phyloP scores from a whole-genome alignment of 1,140 invertebrate genomes.

The Lasioglossum albipes region DNA sequence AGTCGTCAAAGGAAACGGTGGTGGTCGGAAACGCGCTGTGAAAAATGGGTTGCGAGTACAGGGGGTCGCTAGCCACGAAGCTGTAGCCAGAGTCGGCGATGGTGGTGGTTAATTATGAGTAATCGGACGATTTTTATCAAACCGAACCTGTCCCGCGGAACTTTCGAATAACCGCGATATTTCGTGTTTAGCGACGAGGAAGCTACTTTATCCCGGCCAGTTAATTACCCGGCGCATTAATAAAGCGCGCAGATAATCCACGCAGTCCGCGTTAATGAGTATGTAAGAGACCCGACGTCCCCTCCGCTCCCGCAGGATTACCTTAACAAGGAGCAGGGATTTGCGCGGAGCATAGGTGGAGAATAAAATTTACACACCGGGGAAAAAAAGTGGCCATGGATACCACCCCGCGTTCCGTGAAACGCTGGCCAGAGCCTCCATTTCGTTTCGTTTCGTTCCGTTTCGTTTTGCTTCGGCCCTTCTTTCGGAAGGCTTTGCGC shows the following conservation, averaged over 20 bases:
- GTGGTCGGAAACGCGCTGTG: too few relatives aligned
- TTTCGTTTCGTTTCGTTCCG: too few relatives aligned
- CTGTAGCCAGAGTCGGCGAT: neutral
- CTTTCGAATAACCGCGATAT: constrained; percentile 36
- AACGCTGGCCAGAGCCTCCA: too few relatives aligned
- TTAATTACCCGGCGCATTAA: constrained; percentile 45
- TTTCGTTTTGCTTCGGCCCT: neutral
- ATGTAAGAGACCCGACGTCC: constrained; percentile 37
- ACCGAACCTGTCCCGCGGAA: constrained; percentile 19
- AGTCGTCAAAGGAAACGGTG: neutral
- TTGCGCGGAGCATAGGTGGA: constrained; percentile 34
- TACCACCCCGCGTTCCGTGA: neutral
- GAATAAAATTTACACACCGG: constrained; percentile 27
- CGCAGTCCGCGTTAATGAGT: constrained; percentile 54
- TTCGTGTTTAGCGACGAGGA: constrained; percentile 8
- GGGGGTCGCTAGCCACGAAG: too few relatives aligned
- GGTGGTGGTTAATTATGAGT: constrained; percentile 8
- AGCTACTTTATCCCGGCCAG: constrained; percentile 28
- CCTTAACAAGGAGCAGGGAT: constrained; percentile 38
- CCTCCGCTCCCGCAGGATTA: constrained; percentile 17
- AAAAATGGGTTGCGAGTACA: too few relatives aligned
- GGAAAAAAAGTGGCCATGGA: neutral
- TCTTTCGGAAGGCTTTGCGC: neutral
- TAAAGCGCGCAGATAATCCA: constrained; percentile 56
- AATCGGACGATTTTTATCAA: constrained; percentile 28